Base-by-base conservation (phyloP, 2,888 invertebrate species). In the Cyclophora albipunctata region DNA sequence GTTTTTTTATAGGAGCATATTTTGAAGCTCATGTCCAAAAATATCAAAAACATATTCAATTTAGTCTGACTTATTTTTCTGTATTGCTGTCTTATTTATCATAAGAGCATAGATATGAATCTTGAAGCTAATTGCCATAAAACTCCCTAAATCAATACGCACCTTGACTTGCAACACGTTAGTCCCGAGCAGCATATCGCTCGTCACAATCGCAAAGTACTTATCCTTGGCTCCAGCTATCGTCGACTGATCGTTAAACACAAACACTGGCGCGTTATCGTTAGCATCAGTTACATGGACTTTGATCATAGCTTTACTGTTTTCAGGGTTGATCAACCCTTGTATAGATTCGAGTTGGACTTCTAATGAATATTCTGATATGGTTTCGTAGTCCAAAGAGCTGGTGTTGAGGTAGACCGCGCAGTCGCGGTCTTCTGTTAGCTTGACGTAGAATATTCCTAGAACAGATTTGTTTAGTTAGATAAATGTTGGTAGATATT, bases 261-360 rank as follows among this genome's bases (percentile, higher is more conserved):
- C 79, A 73, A 98, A 98, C 62, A 91, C 90, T 0, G 98, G 98
- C 0, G 91, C 90, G 75, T 98, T 97, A 73, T 98, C 98, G 73
- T 98, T 98, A 1, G 95, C 92, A 75, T 98, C 98, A 0, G 91
- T 87, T 0, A 98, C 93, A 58, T 95, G 93, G 0, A 98, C 92
- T 57, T 94, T 93, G 0, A 98, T 91, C 64, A 91, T 91, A 0
- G 95, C 93, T 34, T 91, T 90, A 63, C 93, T 94, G 57, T 91
- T 92, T 42, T 93, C 93, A 0, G 93, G 93, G 77, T 95, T 96
- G 34, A 96, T 92, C 3, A 95, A 90, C 2, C 96, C 96, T 57
- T 95, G 93, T 35, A 95, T 90, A 0, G 96, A 95, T 59, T 94
- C 93, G 0, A 97, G 85, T 62, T 93, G 92, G 6, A 98, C 90